Evolutionary conservation across 1,140 invertebrate genomes (phyloP).

Genomic region (Drosophila bocki): DNA sequence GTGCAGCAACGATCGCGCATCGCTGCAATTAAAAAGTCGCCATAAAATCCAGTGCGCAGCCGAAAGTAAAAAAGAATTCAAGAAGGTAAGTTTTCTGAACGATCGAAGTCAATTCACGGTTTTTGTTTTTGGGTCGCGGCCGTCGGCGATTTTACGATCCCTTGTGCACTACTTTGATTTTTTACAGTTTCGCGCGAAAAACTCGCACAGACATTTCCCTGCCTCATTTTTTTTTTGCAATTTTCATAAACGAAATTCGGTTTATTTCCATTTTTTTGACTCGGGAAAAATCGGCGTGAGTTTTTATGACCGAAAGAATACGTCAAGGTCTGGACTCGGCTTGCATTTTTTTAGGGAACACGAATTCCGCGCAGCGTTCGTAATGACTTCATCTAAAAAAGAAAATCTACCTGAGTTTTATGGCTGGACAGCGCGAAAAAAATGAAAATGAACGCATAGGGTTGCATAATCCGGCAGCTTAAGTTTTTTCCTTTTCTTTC

Average conservation of each 20-base stretch:
- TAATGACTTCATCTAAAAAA: conserved; percentile 74
- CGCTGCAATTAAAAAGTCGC: conserved; percentile 72
- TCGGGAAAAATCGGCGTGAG: conserved; percentile 38
- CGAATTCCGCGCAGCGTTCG: conserved; percentile 25
- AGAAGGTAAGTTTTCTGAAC: conserved; percentile 67
- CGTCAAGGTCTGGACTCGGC: conserved; percentile 67
- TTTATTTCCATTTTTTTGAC: conserved; percentile 35
- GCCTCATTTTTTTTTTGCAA: conserved; percentile 49
- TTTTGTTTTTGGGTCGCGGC: conserved; percentile 45
- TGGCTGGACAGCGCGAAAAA: conserved; percentile 46
- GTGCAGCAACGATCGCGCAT: conserved; percentile 35
- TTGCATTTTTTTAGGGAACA: conserved; percentile 67
- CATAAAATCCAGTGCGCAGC: conserved; percentile 40
- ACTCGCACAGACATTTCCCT: conserved; percentile 33
- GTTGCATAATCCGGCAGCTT: conserved; percentile 82
- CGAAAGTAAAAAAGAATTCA: conserved; percentile 20
- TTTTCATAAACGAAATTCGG: conserved; percentile 38
- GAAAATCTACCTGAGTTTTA: conserved; percentile 70
- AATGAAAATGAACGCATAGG: conserved; percentile 69
- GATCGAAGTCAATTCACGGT: conserved; percentile 76
- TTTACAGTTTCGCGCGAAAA: conserved; percentile 77
- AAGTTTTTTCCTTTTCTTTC: conserved; percentile 63
- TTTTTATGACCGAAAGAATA: conserved; percentile 59
- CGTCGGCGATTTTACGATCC: conserved; percentile 76
- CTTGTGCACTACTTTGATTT: conserved; percentile 80